Percentiles rank a stretch among this genome's conserved stretches.
These are phyloP conservation scores for Turritopsis dohrnii DNA, from an alignment of 30 jellyfish, hydroid and myxozoan species.

Conservation along the genomic window DNA sequence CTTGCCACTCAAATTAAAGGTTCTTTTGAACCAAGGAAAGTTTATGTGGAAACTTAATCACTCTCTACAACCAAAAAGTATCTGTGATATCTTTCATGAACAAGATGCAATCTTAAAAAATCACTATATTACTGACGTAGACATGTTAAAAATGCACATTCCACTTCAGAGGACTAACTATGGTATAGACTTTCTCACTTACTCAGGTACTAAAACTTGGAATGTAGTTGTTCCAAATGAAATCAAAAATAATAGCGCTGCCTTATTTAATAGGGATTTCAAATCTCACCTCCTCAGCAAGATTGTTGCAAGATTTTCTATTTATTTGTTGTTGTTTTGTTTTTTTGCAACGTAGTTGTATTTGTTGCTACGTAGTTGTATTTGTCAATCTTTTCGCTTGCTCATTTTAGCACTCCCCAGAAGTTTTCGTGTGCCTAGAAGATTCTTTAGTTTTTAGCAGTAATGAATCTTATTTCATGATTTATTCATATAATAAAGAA, in stretches of 20 bases:
- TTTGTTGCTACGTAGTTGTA: not conserved
- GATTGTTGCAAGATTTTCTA: not conserved
- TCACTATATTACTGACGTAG: not conserved
- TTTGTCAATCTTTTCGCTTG: not conserved
- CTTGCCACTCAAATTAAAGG: not conserved
- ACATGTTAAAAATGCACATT: not conserved
- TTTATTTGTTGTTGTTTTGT: not conserved
- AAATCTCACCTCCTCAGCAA: not conserved
- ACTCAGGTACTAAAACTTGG: constrained; percentile 6
- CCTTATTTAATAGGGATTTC: not conserved
- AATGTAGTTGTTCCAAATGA: not conserved
- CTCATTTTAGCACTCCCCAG: not conserved
- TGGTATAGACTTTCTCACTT: too few species aligned
- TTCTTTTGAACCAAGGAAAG: not conserved
- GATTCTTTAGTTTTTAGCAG: not conserved
- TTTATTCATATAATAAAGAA: too few species aligned
- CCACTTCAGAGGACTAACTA: constrained; percentile 6
- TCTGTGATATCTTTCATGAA: not conserved
- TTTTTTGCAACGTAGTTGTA: not conserved
- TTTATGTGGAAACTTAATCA: not conserved
- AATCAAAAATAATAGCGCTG: constrained; percentile 1
- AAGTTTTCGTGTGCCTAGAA: not conserved
- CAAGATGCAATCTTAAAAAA: not conserved
- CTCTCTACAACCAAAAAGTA: not conserved
- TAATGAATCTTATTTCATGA: too few species aligned